Evolutionary conservation across 2,888 invertebrate genomes (phyloP), one percentile per base, ranked within the genome.

Genomic region (Candidula unifasciata): DNA sequence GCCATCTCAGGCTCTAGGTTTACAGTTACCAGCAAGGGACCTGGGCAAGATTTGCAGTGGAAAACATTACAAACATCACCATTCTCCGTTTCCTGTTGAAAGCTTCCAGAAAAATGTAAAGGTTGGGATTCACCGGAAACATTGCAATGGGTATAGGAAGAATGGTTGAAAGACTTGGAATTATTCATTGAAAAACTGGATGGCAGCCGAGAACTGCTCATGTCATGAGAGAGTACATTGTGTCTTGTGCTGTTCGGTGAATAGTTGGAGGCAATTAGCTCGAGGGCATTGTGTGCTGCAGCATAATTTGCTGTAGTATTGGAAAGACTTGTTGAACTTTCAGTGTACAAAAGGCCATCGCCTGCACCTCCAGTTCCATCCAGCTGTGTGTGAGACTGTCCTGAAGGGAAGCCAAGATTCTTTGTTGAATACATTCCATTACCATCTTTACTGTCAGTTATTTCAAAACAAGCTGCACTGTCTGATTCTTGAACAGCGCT

Each of bases 241-340:
- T 52, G 76, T 33, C 64, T 30, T 24, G 35, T 30, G 21, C 66
- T 52, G 68, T n/a, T 68, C 30, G 82, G n/a, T 30, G 74, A 24
- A 57, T 84, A 84, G 21, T 74, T 84, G 18, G 79, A 79, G 44
- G 83, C 74, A 73, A 84, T 84, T 0, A 84, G 64, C 18, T 84
- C 83, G 52, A 84, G 21, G 8, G 79, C 73, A 80, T 80, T 84
- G 30, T 71, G 73, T 69, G 44, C 66, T 18, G 78, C 21, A 44
- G n/a, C 44, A 80, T 54, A 84, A 16, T 27, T 68, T 30, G 52
- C 76, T 66, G 82, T 33, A 16, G 52, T 54, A 57, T 16, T 35
- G 44, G 81, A 35, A 18, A 81, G 73, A 73, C 54, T 37, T 60
- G 37, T 27, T 18, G 81, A 73, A 30, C 54, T 80, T n/a, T 71